These are phyloP conservation scores for Eledone cirrhosa DNA, from an alignment of 2,888 invertebrate genomes.

Conservation along the genomic window DNA sequence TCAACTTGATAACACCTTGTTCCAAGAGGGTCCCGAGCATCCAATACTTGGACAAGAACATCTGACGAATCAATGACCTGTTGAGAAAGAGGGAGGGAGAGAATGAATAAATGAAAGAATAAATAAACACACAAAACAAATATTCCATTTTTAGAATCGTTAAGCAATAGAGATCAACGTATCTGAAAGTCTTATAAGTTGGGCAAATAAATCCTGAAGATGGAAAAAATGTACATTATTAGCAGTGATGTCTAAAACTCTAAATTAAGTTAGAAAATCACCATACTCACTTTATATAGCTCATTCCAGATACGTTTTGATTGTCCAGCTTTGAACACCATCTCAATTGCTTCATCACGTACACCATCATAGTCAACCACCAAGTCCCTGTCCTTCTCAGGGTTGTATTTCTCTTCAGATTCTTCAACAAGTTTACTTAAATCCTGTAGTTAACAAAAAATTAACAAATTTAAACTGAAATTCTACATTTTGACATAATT, in stretches of 20 bases:
- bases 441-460: constrained; percentile 48
- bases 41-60: constrained; percentile 92
- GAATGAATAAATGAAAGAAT: too few relatives aligned
- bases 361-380: constrained; percentile 80
- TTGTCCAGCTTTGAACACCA: constrained; percentile 79
- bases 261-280: too few relatives aligned
- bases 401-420: constrained; percentile 80
- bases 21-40: constrained; percentile 96
- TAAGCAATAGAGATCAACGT: too few relatives aligned
- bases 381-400: constrained; percentile 83
- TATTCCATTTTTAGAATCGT: too few relatives aligned
- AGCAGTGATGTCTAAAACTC: too few relatives aligned
- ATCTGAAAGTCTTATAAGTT: too few relatives aligned
- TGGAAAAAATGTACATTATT: too few relatives aligned
- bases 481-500: too few relatives aligned
- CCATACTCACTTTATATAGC: constrained; percentile 84
- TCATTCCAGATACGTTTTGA: constrained; percentile 99
- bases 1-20: constrained; percentile 93
- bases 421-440: constrained; percentile 79
- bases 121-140: not conserved
- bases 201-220: too few relatives aligned
- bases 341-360: constrained; percentile 84
- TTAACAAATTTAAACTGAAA: not conserved
- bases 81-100: constrained; percentile 19
- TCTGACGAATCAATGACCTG: constrained; percentile 92